Conservation (phyloP, 2,113 vertebrate species). For the Echinops telfairi region DNA sequence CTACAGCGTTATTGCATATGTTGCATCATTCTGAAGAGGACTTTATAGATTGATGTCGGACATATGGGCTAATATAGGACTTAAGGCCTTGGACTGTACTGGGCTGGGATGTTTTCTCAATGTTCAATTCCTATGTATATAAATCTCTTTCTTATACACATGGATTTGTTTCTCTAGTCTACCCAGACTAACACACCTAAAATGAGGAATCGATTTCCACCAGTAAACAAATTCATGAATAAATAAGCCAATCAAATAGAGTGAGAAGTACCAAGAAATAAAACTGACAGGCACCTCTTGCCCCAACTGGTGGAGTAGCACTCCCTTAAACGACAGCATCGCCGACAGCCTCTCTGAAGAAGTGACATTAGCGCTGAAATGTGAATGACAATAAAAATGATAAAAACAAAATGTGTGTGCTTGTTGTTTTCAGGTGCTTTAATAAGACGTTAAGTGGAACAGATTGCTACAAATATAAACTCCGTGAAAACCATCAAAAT, state of each 20-base stretch:
- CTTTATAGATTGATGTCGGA: no score
- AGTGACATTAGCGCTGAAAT: background rate
- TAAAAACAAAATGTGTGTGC: background rate
- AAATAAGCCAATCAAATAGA: slow-evolving; percentile 22
- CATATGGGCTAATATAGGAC: no score
- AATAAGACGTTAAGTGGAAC: no score
- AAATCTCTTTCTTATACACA: no score
- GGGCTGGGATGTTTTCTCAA: no score
- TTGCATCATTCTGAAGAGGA: no score
- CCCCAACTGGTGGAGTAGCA: background rate
- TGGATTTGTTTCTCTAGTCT: no score
- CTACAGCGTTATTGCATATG: no score
- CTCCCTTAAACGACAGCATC: background rate
- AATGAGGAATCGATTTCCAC: slow-evolving; percentile 7
- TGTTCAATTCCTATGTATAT: no score
- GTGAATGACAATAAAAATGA: background rate
- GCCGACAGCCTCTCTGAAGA: background rate
- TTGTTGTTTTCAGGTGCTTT: background rate
- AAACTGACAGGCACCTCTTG: background rate
- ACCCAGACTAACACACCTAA: background rate
- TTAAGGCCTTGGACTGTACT: no score
- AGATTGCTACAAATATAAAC: no score
- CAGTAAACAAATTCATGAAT: slow-evolving; percentile 2
- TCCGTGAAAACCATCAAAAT: no score
- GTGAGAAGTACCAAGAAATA: background rate